Evolutionary conservation across 2,113 vertebrate species (phyloP), one percentile per base, ranked within the genome.

Genomic region (Pao palembangensis): DNA sequence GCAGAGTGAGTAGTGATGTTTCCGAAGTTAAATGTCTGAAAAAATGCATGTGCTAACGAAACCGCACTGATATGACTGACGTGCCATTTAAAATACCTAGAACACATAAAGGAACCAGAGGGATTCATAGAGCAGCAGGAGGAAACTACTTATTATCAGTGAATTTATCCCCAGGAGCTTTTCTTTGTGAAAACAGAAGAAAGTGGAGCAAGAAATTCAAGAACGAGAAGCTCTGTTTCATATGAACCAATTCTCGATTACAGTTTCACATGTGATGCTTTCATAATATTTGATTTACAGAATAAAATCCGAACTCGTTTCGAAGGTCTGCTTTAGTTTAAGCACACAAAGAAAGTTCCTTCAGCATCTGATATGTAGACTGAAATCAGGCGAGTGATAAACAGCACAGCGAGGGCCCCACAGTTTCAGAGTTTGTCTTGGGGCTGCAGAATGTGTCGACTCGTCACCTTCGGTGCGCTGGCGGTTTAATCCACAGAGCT

Each of bases 401-500:
- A 75, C 67, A 67, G 51, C 16, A 38, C 18, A 17, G 21, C 23
- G 38, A 49, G 64, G 17, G 1, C 20, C 49, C 44, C 66, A 64
- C 46, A 12, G 55, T 43, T 56, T 38, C 55, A 65, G 41, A 38
- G 67, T n/a, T 52, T 53, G 50, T 71, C 75, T 74, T 58, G 53
- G 53, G 73, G 81, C 78, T 50, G 38, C 21, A 63, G 61, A 60
- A 38, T 58, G 58, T 74, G 76, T 82, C 76, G 79, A 77, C 74
- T 49, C 71, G 60, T 76, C 71, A 50, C 64, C 75, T 48, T 54
- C 51, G 43, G 61, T 55, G 59, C 78, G 75, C 74, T 50, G 43
- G 75, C 65, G 78, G 67, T 49, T 73, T 78, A 70, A 81, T 82
- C 82, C 73, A 51, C 68, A 58, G 75, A 57, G 76, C 64, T 65